Percentiles rank a stretch among this genome's conserved stretches.
These are phyloP conservation scores for Pyxicephalus adspersus DNA, from an alignment of 2,113 vertebrate genomes.

Conservation along the genomic window DNA sequence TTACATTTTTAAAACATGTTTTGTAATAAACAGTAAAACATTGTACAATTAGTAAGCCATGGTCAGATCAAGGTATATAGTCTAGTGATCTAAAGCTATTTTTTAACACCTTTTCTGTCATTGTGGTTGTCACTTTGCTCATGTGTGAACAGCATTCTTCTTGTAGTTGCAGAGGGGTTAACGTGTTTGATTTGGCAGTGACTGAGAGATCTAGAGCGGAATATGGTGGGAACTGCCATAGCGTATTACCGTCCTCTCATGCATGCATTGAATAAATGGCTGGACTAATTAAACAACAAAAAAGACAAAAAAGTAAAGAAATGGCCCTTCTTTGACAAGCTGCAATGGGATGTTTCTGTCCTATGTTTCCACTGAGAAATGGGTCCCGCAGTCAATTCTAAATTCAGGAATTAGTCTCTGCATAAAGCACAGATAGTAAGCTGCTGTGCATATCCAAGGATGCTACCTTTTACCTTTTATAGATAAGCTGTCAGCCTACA, in stretches of 20 bases:
- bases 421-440: not conserved
- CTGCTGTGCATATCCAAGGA: not conserved
- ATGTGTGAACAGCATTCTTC: not conserved
- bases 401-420: conserved; percentile 16
- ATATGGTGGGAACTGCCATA: conserved; percentile 90
- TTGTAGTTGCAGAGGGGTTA: not conserved
- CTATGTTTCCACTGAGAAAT: conserved; percentile 1
- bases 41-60: too few species aligned
- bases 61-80: too few species aligned
- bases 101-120: not conserved
- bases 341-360: not conserved
- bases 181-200: conserved; percentile 59
- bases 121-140: not conserved
- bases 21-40: too few species aligned
- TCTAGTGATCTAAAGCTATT: not conserved
- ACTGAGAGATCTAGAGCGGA: conserved; percentile 70
- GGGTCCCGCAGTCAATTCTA: conserved; percentile 10
- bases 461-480: too few species aligned
- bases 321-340: not conserved
- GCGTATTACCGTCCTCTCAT: conserved; percentile 88
- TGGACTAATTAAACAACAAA: conserved; percentile 84
- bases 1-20: too few species aligned
- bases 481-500: not conserved
- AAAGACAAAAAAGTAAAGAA: conserved; percentile 59
- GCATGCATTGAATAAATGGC: conserved; percentile 90